Percentiles rank a stretch among this genome's conserved stretches.
Conservation (phyloP, 2,113 vertebrate species). For the Dendropsophus ebraccatus region DNA sequence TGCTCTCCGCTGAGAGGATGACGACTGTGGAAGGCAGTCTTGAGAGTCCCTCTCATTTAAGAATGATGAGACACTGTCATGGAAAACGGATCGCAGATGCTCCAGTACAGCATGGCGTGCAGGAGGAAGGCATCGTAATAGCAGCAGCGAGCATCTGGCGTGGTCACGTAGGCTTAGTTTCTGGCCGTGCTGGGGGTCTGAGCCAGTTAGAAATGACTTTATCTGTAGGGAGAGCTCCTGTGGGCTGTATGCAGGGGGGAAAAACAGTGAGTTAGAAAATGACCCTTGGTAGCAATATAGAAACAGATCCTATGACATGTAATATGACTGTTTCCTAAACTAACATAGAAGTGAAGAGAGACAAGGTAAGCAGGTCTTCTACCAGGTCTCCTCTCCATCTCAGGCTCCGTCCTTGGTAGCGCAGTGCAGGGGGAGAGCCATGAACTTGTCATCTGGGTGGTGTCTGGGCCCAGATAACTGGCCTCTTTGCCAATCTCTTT, state of each 20-base stretch:
- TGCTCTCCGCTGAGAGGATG: conserved; percentile 61
- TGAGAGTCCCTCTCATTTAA: conserved; percentile 75
- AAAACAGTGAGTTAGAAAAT: not conserved
- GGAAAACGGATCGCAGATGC: conserved; percentile 87
- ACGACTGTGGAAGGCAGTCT: conserved; percentile 62
- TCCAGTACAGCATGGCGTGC: conserved; percentile 88
- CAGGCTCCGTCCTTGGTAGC: no score
- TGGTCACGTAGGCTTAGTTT: conserved; percentile 86
- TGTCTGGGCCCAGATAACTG: no score
- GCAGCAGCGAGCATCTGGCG: conserved; percentile 85
- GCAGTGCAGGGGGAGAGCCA: no score
- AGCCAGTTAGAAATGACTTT: conserved; percentile 88
- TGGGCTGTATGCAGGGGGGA: conserved; percentile 67
- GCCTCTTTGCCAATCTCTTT: no score
- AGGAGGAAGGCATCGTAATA: conserved; percentile 86
- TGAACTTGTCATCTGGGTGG: no score
- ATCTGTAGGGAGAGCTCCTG: conserved; percentile 91
- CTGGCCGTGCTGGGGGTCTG: conserved; percentile 82
- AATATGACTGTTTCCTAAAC: no score
- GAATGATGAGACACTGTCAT: conserved; percentile 85
- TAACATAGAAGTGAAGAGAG: no score
- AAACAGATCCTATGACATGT: no score
- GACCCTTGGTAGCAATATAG: not conserved
- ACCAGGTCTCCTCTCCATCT: no score
- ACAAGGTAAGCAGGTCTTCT: no score